Evolutionary conservation across 2,888 invertebrate genomes (phyloP).

Genomic region (Trissolcus brochymenae): DNA sequence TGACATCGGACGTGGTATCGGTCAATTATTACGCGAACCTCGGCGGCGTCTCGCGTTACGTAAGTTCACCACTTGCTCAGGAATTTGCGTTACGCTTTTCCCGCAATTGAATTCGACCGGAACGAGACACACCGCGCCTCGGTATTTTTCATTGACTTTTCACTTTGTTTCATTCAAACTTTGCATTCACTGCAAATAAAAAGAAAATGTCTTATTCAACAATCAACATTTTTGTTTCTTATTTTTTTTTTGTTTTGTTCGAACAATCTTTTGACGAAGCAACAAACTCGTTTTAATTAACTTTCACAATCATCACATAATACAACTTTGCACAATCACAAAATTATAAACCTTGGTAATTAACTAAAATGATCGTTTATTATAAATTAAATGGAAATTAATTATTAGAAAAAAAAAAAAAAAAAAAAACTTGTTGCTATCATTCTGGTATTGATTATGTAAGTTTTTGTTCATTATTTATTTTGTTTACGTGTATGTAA

Average conservation of each 20-base stretch:
- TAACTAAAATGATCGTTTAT: too few relatives aligned
- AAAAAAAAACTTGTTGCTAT: too few relatives aligned
- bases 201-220: background rate
- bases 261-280: too few relatives aligned
- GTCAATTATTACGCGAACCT: constrained; percentile 40
- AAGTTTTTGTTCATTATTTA: too few relatives aligned
- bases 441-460: too few relatives aligned
- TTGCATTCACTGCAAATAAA: background rate
- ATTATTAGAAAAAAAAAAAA: too few relatives aligned
- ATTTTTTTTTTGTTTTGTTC: background rate
- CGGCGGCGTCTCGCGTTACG: constrained; percentile 41
- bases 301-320: too few relatives aligned
- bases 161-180: constrained; percentile 18
- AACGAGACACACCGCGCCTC: constrained; percentile 35
- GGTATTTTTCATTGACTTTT: constrained; percentile 19
- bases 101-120: constrained; percentile 41
- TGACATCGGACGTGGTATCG: constrained; percentile 16
- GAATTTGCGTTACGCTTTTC: constrained; percentile 51
- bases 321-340: too few relatives aligned
- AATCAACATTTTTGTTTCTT: background rate
- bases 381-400: too few relatives aligned
- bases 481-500: too few relatives aligned
- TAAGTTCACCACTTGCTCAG: constrained; percentile 26
- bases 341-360: too few relatives aligned
- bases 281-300: too few relatives aligned